Evolutionary conservation across 2,797 vertebrate genomes (phyloP), one percentile per base, ranked within the genome.

Genomic region (Tenualosa ilisha): DNA sequence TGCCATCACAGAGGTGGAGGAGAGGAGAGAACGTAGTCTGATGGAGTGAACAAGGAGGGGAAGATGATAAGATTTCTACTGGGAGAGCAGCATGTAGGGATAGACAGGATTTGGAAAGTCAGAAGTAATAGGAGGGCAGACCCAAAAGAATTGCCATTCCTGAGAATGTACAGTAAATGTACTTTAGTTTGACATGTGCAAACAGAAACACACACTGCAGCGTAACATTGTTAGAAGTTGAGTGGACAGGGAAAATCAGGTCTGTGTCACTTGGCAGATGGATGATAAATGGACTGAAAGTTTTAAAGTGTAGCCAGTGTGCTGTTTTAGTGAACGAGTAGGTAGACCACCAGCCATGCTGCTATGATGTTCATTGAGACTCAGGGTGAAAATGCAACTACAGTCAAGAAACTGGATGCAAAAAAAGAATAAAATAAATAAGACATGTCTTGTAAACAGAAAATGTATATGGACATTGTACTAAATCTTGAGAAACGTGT

Each of bases 11-110:
- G 91, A 91, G 0, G 90, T 94, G 26, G 88, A 89, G 53, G 86
- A 87, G 82, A 91, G 93, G n/a, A 92, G 95, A 89, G 92, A 93
- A 61, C 88, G 90, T 13, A 82, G 84, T 3, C 56, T 85, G 81
- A 83, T 54, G 54, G 83, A 89, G 43, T 90, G 43, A 88, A 63
- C n/a, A 24, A 9, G 40, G 61, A 54, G 88, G 13, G 31, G 86
- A 56, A 0, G 68, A 43, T 17, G 68, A 43, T 17, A 83, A 3
- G 82, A 20, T 59, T 20, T 59, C 20, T 6, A 59, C 20, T 6
- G 24, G 31, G 11, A 37, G 3, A 4, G 65, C 17, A 6, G 11
- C 3, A 37, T 75, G 17, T 46, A 24, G 40, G 40, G 17, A 79
- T 79, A 17, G 31, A 37, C 15, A 5, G 72, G 40, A 75, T 43